Percentiles rank a stretch among this genome's conserved stretches.
These are phyloP conservation scores for Xanthorhoe designata DNA, from an alignment of 2,888 invertebrate species.

Conservation along the genomic window DNA sequence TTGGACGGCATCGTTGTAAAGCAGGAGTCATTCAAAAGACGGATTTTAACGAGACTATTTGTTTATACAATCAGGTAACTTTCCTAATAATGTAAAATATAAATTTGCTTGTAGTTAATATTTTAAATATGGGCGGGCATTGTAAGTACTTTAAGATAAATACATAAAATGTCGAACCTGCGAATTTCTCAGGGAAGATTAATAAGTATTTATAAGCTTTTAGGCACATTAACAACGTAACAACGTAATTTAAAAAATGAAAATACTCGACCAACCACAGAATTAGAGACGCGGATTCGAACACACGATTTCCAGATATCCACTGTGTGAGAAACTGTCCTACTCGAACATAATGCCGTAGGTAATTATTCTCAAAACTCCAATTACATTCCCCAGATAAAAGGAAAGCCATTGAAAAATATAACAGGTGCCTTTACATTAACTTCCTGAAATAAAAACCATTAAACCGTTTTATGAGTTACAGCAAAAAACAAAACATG, in stretches of 20 bases:
- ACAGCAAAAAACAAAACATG: constrained; percentile 35
- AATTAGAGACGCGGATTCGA: too few relatives aligned
- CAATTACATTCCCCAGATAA: constrained; percentile 5
- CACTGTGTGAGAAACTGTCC: not conserved
- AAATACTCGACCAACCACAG: too few relatives aligned
- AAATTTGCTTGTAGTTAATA: not conserved
- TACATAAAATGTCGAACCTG: too few relatives aligned
- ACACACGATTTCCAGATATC: too few relatives aligned
- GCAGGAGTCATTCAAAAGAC: too few relatives aligned
- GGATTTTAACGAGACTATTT: not conserved
- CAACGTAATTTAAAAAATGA: too few relatives aligned
- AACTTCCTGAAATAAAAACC: constrained; percentile 32
- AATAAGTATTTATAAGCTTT: too few relatives aligned
- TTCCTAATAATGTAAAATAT: too few relatives aligned
- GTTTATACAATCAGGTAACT: not conserved
- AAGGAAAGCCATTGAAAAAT: constrained; percentile 28
- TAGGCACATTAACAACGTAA: too few relatives aligned
- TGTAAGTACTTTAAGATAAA: too few relatives aligned
- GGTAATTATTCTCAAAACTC: not conserved
- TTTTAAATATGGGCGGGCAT: not conserved
- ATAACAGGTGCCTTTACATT: constrained; percentile 36
- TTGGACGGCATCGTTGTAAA: too few relatives aligned
- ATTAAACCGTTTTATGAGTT: constrained; percentile 32
- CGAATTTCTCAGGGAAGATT: too few relatives aligned
- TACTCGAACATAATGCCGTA: not conserved